Base-by-base conservation (phyloP, 2,888 invertebrate species). In the Cataglyphis altisquamis region DNA sequence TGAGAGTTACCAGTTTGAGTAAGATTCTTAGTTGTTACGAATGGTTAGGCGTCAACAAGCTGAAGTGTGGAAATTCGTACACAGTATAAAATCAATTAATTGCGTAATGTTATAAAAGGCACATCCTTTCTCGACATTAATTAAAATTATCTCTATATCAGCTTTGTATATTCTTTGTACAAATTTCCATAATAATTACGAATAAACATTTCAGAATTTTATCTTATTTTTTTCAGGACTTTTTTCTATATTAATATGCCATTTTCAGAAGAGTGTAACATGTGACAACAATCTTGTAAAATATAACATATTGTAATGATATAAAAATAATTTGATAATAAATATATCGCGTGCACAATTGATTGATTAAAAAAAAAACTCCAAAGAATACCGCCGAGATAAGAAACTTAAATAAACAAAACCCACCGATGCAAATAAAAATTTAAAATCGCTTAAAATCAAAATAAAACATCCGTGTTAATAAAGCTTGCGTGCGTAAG, bases 11-110 rank as follows among this genome's bases (percentile, higher is more conserved):
- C 82, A 63, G 52, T 68, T 83, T 78, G 48, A 67, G 84, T 81
- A 68, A 86, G 74, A 82, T 64, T 81, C 64, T 85, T 84, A 74
- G n/a, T 32, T 41, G 55, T 77, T 36, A 18, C 64, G 45, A 57
- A 32, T 78, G 68, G 6, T 78, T 57, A 74, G 41, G 12, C 25
- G n/a, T 32, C 74, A n/a, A 66, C 48, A 78, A 68, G 32, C 57
- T 41, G 15, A n/a, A 18, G 9, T 10, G 8, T 21, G 39, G 15
- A 66, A 64, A 77, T 60, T 68, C n/a, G 36, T n/a, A 9, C 41
- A 10, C 3, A 21, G 32, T 74, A 32, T 64, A 45, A 62, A 41
- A 41, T 41, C 41, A 3, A 62, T 72, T 64, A 36, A 21, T 48
- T 25, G 45, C 39, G 0, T 18, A 18, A 6, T 57, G 60, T 18